Percentiles rank a stretch among this genome's conserved stretches.
These are phyloP conservation scores for Caradrina clavipalpis DNA, from an alignment of 2,888 invertebrate genomes.

Conservation along the genomic window DNA sequence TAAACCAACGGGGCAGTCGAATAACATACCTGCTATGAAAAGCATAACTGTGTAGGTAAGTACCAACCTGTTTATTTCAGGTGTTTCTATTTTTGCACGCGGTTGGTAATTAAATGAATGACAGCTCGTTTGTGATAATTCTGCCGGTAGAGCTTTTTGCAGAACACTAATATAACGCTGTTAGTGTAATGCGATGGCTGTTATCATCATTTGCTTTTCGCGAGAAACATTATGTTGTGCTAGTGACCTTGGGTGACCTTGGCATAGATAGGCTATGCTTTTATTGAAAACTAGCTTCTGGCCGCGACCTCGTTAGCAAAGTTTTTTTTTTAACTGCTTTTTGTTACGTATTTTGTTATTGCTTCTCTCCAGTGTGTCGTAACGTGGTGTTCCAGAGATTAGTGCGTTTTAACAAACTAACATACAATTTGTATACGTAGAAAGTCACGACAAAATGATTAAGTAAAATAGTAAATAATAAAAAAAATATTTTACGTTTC, in stretches of 20 bases:
- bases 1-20: too few relatives aligned
- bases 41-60: neutral
- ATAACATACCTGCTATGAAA: neutral
- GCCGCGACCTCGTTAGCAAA: too few relatives aligned
- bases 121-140: slow-evolving; percentile 50
- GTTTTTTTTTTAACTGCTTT: too few relatives aligned
- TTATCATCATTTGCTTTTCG: slow-evolving; percentile 41
- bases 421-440: too few relatives aligned
- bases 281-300: neutral
- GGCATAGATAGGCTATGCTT: neutral
- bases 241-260: slow-evolving; percentile 11
- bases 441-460: too few relatives aligned
- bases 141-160: slow-evolving; percentile 19
- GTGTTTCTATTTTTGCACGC: slow-evolving; percentile 6
- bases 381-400: too few relatives aligned
- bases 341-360: too few relatives aligned
- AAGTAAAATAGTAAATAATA: too few relatives aligned
- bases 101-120: slow-evolving; percentile 43
- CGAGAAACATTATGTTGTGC: slow-evolving; percentile 4
- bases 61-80: neutral
- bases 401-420: too few relatives aligned
- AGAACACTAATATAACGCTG: slow-evolving; percentile 21
- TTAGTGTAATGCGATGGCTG: slow-evolving; percentile 37
- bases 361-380: too few relatives aligned
- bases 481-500: too few relatives aligned